Evolutionary conservation across 2,888 invertebrate genomes (phyloP), one percentile per base, ranked within the genome.

Genomic region (Chymomyza amoena): DNA sequence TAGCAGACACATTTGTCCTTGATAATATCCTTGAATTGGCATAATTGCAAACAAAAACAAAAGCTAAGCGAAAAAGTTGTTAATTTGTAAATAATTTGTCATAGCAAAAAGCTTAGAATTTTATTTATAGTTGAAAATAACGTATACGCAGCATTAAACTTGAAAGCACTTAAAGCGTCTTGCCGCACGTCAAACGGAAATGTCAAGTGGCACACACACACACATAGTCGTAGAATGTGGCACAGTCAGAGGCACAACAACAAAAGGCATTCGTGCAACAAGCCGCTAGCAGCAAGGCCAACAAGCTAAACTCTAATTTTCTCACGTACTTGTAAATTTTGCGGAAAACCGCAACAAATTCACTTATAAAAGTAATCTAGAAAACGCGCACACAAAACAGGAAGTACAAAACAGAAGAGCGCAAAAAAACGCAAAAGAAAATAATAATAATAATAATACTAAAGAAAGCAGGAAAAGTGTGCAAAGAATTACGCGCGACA

Each of bases 291-390:
- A 64, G 64, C 39, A 60, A 61, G n/a, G 56, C 66, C 69, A 72
- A 73, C 72, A 73, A 80, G 83, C 83, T 83, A 84, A 84, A 85
- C 84, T 81, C 87, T 84, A 84, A 84, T 84, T 84, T 87, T 84
- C 84, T 84, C 84, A 84, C 84, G 84, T 84, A 84, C 84, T 84
- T 87, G 87, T 84, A 84, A 84, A 84, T 87, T 84, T 84, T 87
- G 84, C 84, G 84, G 84, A 84, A 84, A 84, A 84, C 84, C 84
- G 84, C 84, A 84, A 84, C 84, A 84, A 84, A 84, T 84, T 84
- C 87, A 84, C 84, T 84, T 84, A 84, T 78, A 84, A 84, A 84
- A 84, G 84, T 84, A 84, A 84, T 87, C 87, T 84, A 83, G 87
- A 85, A 83, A 83, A 75, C 86, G 84, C 83, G 83, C 79, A 83